phyloP scores from a whole-genome alignment of 2,888 invertebrate species.

The Hipparchia sbordonii region DNA sequence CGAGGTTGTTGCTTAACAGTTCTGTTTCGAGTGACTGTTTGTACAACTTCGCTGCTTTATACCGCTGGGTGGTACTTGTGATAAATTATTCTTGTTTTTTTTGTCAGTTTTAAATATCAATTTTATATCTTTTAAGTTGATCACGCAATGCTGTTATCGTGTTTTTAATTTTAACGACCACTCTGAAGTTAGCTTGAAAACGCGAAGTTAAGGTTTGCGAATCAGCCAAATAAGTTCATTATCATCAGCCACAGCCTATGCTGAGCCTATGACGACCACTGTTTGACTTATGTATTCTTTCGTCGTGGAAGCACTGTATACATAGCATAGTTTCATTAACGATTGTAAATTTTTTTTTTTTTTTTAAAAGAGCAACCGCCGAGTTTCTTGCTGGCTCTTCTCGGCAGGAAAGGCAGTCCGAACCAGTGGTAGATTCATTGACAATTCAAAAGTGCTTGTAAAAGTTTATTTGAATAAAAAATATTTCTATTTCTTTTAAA shows the following conservation, averaged over 20 bases:
- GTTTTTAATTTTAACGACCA: constrained; percentile 4
- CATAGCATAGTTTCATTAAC: too few species aligned
- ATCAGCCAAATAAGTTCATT: not conserved
- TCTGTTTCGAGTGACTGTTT: constrained; percentile 15
- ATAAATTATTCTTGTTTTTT: constrained; percentile 18
- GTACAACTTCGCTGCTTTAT: constrained; percentile 44
- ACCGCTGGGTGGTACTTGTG: constrained; percentile 43
- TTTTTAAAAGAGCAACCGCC: too few species aligned
- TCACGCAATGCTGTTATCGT: constrained; percentile 17
- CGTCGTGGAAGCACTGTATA: too few species aligned
- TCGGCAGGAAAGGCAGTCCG: too few species aligned
- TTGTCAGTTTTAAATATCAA: constrained; percentile 7
- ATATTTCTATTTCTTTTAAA: too few species aligned
- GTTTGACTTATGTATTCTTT: not conserved
- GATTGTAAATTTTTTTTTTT: too few species aligned
- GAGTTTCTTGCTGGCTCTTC: too few species aligned
- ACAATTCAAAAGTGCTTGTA: too few species aligned
- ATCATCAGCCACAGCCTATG: too few species aligned
- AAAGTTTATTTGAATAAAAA: too few species aligned
- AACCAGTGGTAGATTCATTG: too few species aligned
- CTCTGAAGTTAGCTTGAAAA: not conserved
- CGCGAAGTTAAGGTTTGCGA: not conserved
- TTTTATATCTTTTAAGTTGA: constrained; percentile 12
- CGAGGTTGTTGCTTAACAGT: constrained; percentile 39
- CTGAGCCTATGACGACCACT: not conserved